Percentiles rank a stretch among this genome's conserved stretches.
These are phyloP conservation scores for Lasioglossum villosulum DNA, from an alignment of 2,888 invertebrate species.

Conservation along the genomic window DNA sequence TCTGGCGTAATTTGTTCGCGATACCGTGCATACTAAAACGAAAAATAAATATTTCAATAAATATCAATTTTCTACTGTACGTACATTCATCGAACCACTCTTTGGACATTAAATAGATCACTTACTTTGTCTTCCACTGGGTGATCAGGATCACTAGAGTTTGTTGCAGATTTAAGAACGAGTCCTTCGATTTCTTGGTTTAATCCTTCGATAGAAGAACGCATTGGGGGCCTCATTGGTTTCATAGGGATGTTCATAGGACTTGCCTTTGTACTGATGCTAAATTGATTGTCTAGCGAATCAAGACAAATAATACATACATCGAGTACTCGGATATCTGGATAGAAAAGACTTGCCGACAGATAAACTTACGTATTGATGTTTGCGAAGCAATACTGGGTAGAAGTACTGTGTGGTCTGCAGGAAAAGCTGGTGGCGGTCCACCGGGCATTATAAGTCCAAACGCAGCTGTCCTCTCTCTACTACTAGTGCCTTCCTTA, in stretches of 20 bases:
- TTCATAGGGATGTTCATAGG: conserved; percentile 87
- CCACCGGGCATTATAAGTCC: conserved; percentile 84
- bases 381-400: conserved; percentile 86
- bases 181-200: conserved; percentile 95
- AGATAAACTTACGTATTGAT: conserved; percentile 78
- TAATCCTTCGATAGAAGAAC: conserved; percentile 94
- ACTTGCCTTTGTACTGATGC: conserved; percentile 85
- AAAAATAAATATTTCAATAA: conserved; percentile 24
- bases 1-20: conserved; percentile 90
- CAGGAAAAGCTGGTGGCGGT: conserved; percentile 85
- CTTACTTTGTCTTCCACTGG: conserved; percentile 87
- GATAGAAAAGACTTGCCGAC: not conserved
- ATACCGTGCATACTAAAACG: conserved; percentile 81
- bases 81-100: not conserved
- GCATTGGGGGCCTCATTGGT: conserved; percentile 89
- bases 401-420: conserved; percentile 85
- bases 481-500: conserved; percentile 85
- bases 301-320: conserved; percentile 24
- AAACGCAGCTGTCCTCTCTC: conserved; percentile 84
- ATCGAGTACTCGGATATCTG: not conserved
- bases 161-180: conserved; percentile 86
- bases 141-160: conserved; percentile 82
- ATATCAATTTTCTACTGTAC: not conserved
- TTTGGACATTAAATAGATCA: not conserved
- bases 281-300: conserved; percentile 81